Conservation (phyloP, 2,888 invertebrate species). For the Syrista parreyssii region DNA sequence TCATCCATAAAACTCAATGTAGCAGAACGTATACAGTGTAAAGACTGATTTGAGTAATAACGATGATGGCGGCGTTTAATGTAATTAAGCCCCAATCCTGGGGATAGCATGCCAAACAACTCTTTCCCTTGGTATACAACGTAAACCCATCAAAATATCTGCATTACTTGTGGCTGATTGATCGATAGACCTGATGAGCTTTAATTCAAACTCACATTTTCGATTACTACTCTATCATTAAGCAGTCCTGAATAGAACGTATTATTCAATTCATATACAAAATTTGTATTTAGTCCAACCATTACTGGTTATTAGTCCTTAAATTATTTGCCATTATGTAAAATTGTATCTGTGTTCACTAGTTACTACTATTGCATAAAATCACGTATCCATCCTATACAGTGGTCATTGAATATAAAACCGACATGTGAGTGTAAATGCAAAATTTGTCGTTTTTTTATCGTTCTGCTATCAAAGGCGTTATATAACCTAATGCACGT, state of each 20-base stretch:
- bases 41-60: neutral
- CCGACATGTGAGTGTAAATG: neutral
- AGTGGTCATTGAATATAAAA: neutral
- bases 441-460: neutral
- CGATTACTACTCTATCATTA: neutral
- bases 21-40: neutral
- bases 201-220: conserved; percentile 17
- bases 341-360: neutral
- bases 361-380: neutral
- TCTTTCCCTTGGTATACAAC: conserved; percentile 43
- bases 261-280: neutral
- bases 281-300: neutral
- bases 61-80: conserved; percentile 31
- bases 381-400: neutral
- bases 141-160: conserved; percentile 48
- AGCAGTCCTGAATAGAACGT: neutral
- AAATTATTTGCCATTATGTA: neutral
- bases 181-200: conserved; percentile 40
- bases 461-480: neutral
- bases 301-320: neutral
- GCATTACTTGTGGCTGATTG: conserved; percentile 52
- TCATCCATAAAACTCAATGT: neutral
- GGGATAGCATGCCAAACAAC: conserved; percentile 39
- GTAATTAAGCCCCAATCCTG: conserved; percentile 37
- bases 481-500: neutral